Conservation (phyloP, 2,113 vertebrate species). For the Pollimyrus isidori region DNA sequence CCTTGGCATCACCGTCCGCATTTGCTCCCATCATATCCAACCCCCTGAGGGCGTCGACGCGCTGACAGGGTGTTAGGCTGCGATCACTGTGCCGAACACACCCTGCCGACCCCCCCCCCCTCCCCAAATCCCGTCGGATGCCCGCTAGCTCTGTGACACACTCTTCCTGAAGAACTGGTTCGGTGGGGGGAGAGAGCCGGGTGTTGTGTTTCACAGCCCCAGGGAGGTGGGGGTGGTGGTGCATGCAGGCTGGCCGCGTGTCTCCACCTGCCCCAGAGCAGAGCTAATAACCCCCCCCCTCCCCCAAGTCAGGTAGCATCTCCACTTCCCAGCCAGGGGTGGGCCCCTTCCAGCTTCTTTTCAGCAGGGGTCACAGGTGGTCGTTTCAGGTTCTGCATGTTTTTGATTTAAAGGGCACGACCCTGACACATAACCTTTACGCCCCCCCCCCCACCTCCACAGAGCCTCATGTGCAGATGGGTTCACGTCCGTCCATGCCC, state of each 20-base stretch:
- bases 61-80: slow-evolving; percentile 41
- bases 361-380: background rate
- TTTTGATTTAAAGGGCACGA: background rate
- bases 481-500: background rate
- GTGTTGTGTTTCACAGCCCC: slow-evolving; percentile 40
- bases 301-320: slow-evolving; percentile 11
- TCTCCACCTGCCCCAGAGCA: slow-evolving; percentile 47
- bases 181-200: slow-evolving; percentile 48
- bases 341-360: slow-evolving; percentile 19
- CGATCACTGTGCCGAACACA: slow-evolving; percentile 37
- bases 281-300: slow-evolving; percentile 27
- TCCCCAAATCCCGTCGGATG: slow-evolving; percentile 7
- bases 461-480: slow-evolving; percentile 1
- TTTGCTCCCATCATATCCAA: background rate
- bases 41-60: background rate
- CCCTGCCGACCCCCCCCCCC: slow-evolving; percentile 29
- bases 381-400: background rate
- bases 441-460: background rate
- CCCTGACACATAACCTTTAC: background rate
- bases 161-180: slow-evolving; percentile 62
- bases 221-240: slow-evolving; percentile 32
- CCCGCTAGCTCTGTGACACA: slow-evolving; percentile 25
- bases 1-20: background rate
- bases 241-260: slow-evolving; percentile 35
- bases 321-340: background rate